These are phyloP conservation scores for Polydrusus pterygomalis DNA, from an alignment of 2,888 invertebrate species.

Conservation along the genomic window DNA sequence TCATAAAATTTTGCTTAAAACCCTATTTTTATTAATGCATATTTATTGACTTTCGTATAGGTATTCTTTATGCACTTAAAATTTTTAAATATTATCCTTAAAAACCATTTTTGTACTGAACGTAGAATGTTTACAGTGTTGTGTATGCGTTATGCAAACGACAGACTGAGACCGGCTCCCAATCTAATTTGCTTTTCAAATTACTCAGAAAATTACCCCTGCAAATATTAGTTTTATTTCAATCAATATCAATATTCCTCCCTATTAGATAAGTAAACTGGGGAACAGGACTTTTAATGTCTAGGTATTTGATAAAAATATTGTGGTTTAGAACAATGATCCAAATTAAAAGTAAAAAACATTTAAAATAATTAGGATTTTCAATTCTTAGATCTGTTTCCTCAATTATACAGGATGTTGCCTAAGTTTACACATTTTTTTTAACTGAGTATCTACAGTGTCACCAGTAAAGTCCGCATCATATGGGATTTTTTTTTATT, in stretches of 20 bases:
- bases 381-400: too few relatives aligned
- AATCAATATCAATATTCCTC: constrained; percentile 69
- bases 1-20: too few relatives aligned
- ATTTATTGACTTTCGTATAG: not conserved
- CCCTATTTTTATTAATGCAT: not conserved
- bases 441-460: too few relatives aligned
- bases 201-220: constrained; percentile 72
- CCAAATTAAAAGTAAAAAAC: too few relatives aligned
- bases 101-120: constrained; percentile 61
- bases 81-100: constrained; percentile 51
- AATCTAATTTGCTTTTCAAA: constrained; percentile 72
- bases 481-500: too few relatives aligned
- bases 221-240: constrained; percentile 73
- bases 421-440: too few relatives aligned
- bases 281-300: constrained; percentile 32
- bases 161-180: constrained; percentile 60
- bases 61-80: not conserved
- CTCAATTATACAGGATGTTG: too few relatives aligned
- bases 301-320: too few relatives aligned
- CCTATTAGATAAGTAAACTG: constrained; percentile 45
- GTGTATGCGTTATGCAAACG: constrained; percentile 61
- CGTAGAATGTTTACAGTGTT: constrained; percentile 47
- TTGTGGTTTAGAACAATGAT: too few relatives aligned
- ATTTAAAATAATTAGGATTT: too few relatives aligned
- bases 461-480: too few relatives aligned